phyloP scores from a whole-genome alignment of 2,797 vertebrate species.

The Oophaga sylvatica region DNA sequence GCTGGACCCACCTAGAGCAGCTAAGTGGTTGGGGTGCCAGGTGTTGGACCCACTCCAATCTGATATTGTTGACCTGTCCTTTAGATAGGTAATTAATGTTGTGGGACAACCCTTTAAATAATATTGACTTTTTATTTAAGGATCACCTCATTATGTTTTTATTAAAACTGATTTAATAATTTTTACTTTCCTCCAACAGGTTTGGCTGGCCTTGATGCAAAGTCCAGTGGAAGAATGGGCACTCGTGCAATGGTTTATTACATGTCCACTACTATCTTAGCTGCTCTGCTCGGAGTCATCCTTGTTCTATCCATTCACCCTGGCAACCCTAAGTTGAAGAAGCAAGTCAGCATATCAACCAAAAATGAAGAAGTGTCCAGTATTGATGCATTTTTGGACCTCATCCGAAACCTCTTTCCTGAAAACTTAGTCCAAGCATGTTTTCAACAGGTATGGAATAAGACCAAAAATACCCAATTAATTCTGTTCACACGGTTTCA shows the following conservation, averaged over 20 bases:
- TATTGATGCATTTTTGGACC: conserved; percentile 82
- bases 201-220: conserved; percentile 81
- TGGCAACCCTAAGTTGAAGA: conserved; percentile 81
- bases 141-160: background rate
- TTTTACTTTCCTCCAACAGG: conserved; percentile 64
- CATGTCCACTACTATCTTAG: conserved; percentile 82
- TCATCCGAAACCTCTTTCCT: conserved; percentile 83
- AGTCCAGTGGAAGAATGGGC: conserved; percentile 84
- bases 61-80: no score
- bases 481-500: no score
- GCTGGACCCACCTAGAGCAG: no score
- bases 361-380: conserved; percentile 81
- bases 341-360: background rate
- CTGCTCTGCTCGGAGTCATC: conserved; percentile 82
- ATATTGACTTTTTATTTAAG: background rate
- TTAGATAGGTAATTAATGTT: no score
- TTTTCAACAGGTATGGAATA: conserved; percentile 80
- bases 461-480: no score
- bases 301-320: conserved; percentile 83
- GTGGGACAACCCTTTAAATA: background rate
- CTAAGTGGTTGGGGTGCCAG: no score
- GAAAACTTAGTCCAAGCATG: conserved; percentile 85
- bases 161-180: background rate
- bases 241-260: conserved; percentile 85
- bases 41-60: no score